Conservation (phyloP, 2,797 vertebrate genomes). For the Gymnothorax reevesii region DNA sequence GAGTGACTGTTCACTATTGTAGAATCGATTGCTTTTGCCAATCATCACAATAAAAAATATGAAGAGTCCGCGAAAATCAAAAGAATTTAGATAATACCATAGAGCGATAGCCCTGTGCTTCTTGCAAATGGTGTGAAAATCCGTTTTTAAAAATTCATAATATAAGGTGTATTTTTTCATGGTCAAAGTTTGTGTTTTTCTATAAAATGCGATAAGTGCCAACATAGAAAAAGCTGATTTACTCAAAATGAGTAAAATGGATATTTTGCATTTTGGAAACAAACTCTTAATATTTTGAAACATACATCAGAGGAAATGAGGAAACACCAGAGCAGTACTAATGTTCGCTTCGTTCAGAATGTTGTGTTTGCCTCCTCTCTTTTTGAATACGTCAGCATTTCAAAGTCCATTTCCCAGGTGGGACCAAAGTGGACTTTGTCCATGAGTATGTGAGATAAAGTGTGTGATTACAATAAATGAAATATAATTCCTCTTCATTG, state of each 20-base stretch:
- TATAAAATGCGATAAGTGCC: too few relatives aligned
- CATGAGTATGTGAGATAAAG: not conserved
- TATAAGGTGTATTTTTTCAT: too few relatives aligned
- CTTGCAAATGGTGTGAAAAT: too few relatives aligned
- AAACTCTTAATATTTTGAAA: too few relatives aligned
- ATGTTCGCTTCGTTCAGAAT: not conserved
- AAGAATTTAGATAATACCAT: too few relatives aligned
- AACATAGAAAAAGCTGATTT: too few relatives aligned
- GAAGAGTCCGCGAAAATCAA: not conserved
- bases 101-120: too few relatives aligned
- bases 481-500: not conserved
- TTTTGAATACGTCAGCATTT: not conserved
- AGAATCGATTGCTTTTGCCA: not conserved
- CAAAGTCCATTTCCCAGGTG: slow-evolving; percentile 5
- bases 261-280: too few relatives aligned
- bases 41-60: not conserved
- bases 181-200: too few relatives aligned
- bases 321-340: not conserved
- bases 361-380: not conserved
- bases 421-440: slow-evolving; percentile 18
- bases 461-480: slow-evolving; percentile 23
- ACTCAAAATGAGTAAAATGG: too few relatives aligned
- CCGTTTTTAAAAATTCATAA: too few relatives aligned
- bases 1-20: slow-evolving; percentile 19
- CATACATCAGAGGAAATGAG: not conserved